A percentile compares a stretch with the other conserved stretches of the same genome.
Conservation (phyloP, 1,140 invertebrate genomes). For the Sinonovacula constricta region DNA sequence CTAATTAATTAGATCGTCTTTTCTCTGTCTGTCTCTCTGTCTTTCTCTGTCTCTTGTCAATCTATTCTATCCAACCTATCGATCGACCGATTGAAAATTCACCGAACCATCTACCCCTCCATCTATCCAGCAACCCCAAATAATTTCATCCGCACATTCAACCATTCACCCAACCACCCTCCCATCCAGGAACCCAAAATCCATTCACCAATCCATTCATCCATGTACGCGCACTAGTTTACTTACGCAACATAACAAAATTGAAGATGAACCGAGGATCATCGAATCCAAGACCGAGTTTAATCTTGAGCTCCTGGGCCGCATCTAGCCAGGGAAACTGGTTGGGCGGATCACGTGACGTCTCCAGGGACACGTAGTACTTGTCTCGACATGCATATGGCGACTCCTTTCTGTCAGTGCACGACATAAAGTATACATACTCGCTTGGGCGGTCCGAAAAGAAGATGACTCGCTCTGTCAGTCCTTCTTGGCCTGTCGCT, state of each 20-base stretch:
- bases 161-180: too few relatives aligned
- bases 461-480: conserved; percentile 38
- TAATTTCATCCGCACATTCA: too few relatives aligned
- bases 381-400: conserved; percentile 39
- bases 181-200: too few relatives aligned
- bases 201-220: too few relatives aligned
- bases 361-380: conserved; percentile 34
- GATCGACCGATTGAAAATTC: too few relatives aligned
- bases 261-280: conserved; percentile 46
- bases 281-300: conserved; percentile 24
- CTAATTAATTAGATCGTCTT: too few relatives aligned
- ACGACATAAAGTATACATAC: conserved; percentile 44
- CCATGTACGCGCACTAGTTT: background rate
- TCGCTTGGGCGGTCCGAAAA: conserved; percentile 32
- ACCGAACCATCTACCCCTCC: too few relatives aligned
- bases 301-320: conserved; percentile 7
- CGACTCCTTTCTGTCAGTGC: conserved; percentile 36
- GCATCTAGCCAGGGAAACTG: conserved; percentile 32
- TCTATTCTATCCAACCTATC: too few relatives aligned
- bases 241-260: conserved; percentile 38
- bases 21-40: too few relatives aligned
- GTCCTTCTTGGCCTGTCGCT: conserved; percentile 19
- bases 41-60: too few relatives aligned
- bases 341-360: conserved; percentile 25
- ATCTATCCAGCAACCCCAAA: too few relatives aligned